Evolutionary conservation across 2,113 vertebrate species (phyloP).

Genomic region (Choloepus hoffmanni): DNA sequence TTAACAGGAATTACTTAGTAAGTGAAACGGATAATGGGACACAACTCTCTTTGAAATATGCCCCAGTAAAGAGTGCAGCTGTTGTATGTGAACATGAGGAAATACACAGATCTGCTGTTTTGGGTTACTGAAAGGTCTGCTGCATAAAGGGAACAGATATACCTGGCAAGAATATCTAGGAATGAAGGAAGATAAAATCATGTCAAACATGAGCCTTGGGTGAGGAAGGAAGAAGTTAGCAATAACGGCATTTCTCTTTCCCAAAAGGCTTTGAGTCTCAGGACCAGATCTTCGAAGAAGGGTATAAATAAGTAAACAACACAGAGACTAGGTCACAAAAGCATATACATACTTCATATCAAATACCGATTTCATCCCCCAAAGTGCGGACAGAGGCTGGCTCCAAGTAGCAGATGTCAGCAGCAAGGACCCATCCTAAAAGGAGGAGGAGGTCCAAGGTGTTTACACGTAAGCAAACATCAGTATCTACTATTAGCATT

Average conservation of each 20-base stretch:
- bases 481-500: not conserved
- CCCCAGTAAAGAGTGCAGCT: not conserved
- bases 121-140: not conserved
- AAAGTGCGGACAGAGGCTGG: slow-evolving; percentile 97
- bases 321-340: not conserved
- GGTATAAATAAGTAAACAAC: slow-evolving; percentile 9
- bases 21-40: slow-evolving; percentile 20
- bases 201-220: not conserved
- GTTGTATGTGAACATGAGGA: not conserved
- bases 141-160: not conserved
- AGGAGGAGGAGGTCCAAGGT: not conserved
- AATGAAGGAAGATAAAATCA: slow-evolving; percentile 49
- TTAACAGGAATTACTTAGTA: slow-evolving; percentile 23
- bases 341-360: slow-evolving; percentile 96
- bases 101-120: not conserved
- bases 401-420: slow-evolving; percentile 98
- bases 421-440: slow-evolving; percentile 97
- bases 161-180: not conserved
- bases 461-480: not conserved
- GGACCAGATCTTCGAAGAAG: not conserved
- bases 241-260: slow-evolving; percentile 36
- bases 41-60: slow-evolving; percentile 28
- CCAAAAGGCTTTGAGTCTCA: slow-evolving; percentile 47
- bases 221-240: slow-evolving; percentile 14
- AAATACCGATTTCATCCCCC: slow-evolving; percentile 99